phyloP scores from a whole-genome alignment of 2,888 invertebrate genomes.

The Nemotelus nigrinus region DNA sequence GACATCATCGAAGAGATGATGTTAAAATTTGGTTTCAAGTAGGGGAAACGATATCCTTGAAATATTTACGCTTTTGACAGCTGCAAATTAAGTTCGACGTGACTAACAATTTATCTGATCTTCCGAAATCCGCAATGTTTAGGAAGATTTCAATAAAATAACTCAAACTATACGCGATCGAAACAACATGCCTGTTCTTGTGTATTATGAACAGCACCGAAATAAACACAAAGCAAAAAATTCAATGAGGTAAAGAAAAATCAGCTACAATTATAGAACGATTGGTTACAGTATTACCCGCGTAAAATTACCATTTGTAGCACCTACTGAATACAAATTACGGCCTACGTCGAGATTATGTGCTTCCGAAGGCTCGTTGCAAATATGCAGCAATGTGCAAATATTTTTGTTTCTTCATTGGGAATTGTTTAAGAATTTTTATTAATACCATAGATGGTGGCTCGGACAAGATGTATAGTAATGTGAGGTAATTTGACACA shows the following conservation, averaged over 20 bases:
- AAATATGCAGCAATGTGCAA: conserved; percentile 16
- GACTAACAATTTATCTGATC: no score
- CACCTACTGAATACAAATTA: conserved; percentile 34
- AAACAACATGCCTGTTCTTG: conserved; percentile 2
- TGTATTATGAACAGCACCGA: not conserved
- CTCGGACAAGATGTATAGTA: not conserved
- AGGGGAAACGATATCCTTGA: no score
- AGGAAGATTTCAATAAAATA: no score
- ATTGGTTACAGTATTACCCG: not conserved
- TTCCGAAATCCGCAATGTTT: no score
- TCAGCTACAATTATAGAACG: not conserved
- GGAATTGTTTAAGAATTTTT: not conserved
- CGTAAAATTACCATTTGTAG: conserved; percentile 19
- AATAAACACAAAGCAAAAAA: not conserved
- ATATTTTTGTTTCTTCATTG: not conserved
- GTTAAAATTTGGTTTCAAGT: no score
- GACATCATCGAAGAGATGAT: no score
- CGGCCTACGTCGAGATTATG: conserved; percentile 1
- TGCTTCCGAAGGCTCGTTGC: conserved; percentile 8
- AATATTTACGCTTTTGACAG: no score
- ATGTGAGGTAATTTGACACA: no score
- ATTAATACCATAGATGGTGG: conserved; percentile 8
- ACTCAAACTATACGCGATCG: conserved; percentile 13
- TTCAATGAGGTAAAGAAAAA: not conserved
- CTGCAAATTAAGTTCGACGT: no score